Conservation (phyloP, 1,140 invertebrate species). For the Apis mellifera region Amel_HAv3.1 CM009939.2:4684001-4684500, state of each 20-base stretch:
- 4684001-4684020: neutral
- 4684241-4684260: slow-evolving; percentile 2
- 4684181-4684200: slow-evolving; percentile 34
- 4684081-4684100: slow-evolving; percentile 9
- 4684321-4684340: slow-evolving; percentile 46
- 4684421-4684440: neutral
- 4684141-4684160: slow-evolving; percentile 10
- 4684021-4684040: neutral
- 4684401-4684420: slow-evolving; percentile 33
- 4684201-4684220: slow-evolving; percentile 29
- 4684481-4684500: neutral
- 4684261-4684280: slow-evolving; percentile 27
- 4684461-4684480: neutral
- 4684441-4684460: neutral
- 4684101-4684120: slow-evolving; percentile 37
- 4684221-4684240: too few species aligned
- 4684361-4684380: slow-evolving; percentile 25
- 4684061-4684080: slow-evolving; percentile 16
- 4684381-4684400: slow-evolving; percentile 24
- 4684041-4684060: neutral
- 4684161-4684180: slow-evolving; percentile 17
- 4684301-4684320: slow-evolving; percentile 48
- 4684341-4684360: slow-evolving; percentile 47
- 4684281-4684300: slow-evolving; percentile 42
- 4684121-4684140: slow-evolving; percentile 22